A percentile compares a stretch with the other conserved stretches of the same genome.
Evolutionary conservation across 2,113 vertebrate species (phyloP).

Genomic region (Aix galericulata): DNA sequence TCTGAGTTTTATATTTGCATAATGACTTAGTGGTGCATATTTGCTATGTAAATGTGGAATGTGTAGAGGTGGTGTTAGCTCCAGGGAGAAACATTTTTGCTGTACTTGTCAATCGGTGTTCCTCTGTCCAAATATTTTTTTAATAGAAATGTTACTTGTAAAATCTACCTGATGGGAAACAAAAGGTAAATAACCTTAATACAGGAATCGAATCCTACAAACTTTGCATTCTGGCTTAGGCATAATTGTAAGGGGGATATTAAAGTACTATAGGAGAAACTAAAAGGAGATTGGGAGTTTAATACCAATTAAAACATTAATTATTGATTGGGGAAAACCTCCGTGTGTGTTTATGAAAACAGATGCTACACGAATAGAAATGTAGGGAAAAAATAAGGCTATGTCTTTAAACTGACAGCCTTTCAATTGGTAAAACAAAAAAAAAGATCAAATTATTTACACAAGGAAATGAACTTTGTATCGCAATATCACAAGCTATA

Average conservation of each 20-base stretch:
- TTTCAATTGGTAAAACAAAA: neutral
- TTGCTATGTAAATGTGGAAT: neutral
- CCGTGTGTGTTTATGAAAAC: neutral
- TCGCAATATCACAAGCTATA: neutral
- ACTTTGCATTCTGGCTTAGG: neutral
- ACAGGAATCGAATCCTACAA: neutral
- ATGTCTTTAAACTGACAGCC: neutral
- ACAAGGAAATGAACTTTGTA: neutral
- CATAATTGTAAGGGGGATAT: neutral
- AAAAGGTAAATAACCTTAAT: neutral
- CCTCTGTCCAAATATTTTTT: neutral
- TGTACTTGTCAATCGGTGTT: neutral
- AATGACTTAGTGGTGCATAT: neutral
- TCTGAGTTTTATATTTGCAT: neutral
- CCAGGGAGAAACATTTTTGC: neutral
- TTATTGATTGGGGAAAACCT: neutral
- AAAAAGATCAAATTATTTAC: neutral
- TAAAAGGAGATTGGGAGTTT: neutral
- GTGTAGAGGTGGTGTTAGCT: neutral
- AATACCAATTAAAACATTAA: neutral
- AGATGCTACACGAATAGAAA: neutral
- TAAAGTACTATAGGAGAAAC: neutral
- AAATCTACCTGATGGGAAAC: neutral
- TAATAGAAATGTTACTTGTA: neutral
- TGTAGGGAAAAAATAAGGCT: neutral